Percentiles rank a stretch among this genome's conserved stretches.
phyloP scores from a whole-genome alignment of 2,113 vertebrate genomes.

The Puffinus mauretanicus region DNA sequence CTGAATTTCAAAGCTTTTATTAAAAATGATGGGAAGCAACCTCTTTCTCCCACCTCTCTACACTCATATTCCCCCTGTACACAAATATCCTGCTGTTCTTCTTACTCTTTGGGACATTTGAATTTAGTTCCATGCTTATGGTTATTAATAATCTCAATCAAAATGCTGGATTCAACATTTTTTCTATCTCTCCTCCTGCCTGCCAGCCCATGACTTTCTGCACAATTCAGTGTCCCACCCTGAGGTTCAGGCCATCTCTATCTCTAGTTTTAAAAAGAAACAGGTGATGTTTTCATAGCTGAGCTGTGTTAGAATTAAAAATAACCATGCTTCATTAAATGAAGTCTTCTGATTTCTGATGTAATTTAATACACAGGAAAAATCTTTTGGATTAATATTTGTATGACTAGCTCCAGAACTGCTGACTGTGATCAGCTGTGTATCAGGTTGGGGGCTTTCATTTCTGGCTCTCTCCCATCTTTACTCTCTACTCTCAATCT shows the following conservation, averaged over 20 bases:
- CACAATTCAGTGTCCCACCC: not conserved
- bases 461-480: not conserved
- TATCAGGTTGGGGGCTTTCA: not conserved
- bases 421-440: constrained; percentile 6
- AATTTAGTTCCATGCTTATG: not conserved
- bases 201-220: not conserved
- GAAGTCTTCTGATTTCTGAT: constrained; percentile 23
- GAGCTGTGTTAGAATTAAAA: constrained; percentile 38
- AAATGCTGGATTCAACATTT: not conserved
- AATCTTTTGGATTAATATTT: constrained; percentile 9
- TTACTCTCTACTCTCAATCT: not conserved
- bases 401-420: not conserved
- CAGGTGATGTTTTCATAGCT: constrained; percentile 55
- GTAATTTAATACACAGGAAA: constrained; percentile 14
- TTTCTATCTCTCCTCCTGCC: not conserved
- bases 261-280: constrained; percentile 19
- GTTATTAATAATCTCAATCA: not conserved
- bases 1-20: not conserved
- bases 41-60: not conserved
- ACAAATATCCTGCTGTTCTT: not conserved
- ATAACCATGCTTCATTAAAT: not conserved
- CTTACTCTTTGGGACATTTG: not conserved
- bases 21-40: not conserved
- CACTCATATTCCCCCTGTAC: not conserved
- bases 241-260: not conserved